These are phyloP conservation scores for Drosophila seclusa DNA, from an alignment of 2,888 invertebrate genomes.

Conservation along the genomic window DNA sequence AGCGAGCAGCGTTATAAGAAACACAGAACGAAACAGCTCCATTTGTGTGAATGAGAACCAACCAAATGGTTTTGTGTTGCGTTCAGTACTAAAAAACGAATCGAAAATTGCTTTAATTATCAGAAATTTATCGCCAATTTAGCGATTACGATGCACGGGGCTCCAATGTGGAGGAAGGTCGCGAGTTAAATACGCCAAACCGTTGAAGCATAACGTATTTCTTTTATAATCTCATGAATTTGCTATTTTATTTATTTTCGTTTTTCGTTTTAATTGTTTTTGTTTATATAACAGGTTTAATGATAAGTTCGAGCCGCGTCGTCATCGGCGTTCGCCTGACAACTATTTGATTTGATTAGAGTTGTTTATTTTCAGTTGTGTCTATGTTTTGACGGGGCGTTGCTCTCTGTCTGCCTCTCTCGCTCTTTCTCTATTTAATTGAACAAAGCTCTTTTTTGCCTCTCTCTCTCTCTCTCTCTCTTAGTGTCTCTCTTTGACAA, in stretches of 20 bases:
- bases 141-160: conserved; percentile 1
- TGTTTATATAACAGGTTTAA: conserved; percentile 25
- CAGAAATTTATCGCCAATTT: conserved; percentile 1
- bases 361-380: conserved; percentile 18
- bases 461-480: background rate
- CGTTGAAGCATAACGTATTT: conserved; percentile 42
- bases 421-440: background rate
- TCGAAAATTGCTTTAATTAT: conserved; percentile 43
- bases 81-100: conserved; percentile 33
- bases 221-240: background rate
- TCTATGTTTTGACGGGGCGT: conserved; percentile 37
- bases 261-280: background rate
- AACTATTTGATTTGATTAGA: conserved; percentile 51
- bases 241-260: background rate
- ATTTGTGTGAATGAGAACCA: conserved; percentile 18
- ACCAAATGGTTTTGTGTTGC: conserved; percentile 19
- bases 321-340: conserved; percentile 26
- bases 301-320: conserved; percentile 3
- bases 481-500: background rate
- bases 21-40: conserved; percentile 14
- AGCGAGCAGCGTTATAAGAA: conserved; percentile 11
- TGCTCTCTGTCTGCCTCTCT: background rate
- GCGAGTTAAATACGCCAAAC: conserved; percentile 9
- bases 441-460: too few relatives aligned
- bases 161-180: conserved; percentile 4